Base-by-base conservation (phyloP, 2,888 invertebrate species). In the Apotomis turbidana region DNA sequence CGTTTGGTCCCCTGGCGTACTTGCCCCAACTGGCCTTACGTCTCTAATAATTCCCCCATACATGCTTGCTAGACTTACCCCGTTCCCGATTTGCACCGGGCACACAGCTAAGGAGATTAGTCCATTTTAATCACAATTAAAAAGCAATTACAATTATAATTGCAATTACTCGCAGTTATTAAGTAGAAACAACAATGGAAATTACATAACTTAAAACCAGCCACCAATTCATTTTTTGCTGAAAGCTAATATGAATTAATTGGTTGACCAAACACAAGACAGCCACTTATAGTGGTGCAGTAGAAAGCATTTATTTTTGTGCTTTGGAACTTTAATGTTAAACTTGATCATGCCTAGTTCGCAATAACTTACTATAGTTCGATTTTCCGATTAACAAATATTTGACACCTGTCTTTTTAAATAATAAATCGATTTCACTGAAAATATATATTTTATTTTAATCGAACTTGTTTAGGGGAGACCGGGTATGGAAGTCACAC, bases 241-340 rank as follows among this genome's bases (percentile, higher is more conserved):
- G 60, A 60, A 55, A 60, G 15, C 44, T 61, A 67, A 71, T 61
- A 61, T 61, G 55, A 67, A 57, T 62, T 72, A 58, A 68, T 72
- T 68, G 71, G 57, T 71, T 62, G 71, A 68, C 68, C 71, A 58
- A 58, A 62, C 68, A 60, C 41, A 44, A 46, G 62, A 57, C 36
- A 66, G 62, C 49, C 55, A 62, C 58, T 62, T 61, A 58, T 36
- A 3, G 44, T 64, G 41, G 41, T 13, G 57, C 62, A 15, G 51
- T 44, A 66, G 66, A 71, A 64, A 44, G 36, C 59, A 60, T 54
- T n/a, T 5, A 58, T 62, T 72, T 68, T 68, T 71, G 68, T 71
- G 44, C n/a, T 13, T 68, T 58, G 57, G 71, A 72, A 68, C 51
- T 58, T 63, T 27, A 69, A 55, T 69, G 27, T n/a, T 55, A 52